phyloP scores from a whole-genome alignment of 1,140 invertebrate genomes.

The Drosophila rufa region DNA sequence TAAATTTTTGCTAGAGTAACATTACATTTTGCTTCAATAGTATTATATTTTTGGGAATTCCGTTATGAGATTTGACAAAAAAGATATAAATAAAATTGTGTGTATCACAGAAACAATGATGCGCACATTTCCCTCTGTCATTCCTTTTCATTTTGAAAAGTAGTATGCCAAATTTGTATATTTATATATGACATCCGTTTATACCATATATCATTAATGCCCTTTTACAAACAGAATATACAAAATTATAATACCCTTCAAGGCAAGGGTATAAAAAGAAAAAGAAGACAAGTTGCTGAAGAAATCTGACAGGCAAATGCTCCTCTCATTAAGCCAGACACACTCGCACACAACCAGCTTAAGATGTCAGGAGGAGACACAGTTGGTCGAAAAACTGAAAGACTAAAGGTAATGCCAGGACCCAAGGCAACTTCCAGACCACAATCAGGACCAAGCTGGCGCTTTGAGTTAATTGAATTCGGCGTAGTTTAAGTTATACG shows the following conservation, averaged over 20 bases:
- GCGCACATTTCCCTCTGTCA: too few relatives aligned
- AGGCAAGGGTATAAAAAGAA: conserved; percentile 6
- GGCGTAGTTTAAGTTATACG: conserved; percentile 70
- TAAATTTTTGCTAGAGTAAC: too few relatives aligned
- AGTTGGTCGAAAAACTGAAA: conserved; percentile 25
- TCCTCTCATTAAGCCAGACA: conserved; percentile 45
- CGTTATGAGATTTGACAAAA: too few relatives aligned
- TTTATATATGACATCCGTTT: too few relatives aligned
- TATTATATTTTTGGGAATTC: too few relatives aligned
- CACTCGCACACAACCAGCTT: conserved; percentile 33
- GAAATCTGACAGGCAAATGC: conserved; percentile 53
- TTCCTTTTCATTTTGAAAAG: too few relatives aligned
- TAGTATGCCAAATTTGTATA: too few relatives aligned
- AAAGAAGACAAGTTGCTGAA: conserved; percentile 8
- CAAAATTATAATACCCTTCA: neutral
- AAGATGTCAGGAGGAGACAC: conserved; percentile 41
- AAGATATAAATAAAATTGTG: too few relatives aligned
- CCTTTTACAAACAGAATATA: too few relatives aligned
- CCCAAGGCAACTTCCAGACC: conserved; percentile 23
- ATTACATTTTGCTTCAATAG: too few relatives aligned
- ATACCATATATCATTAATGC: neutral
- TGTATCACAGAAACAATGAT: too few relatives aligned
- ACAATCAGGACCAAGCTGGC: conserved; percentile 38
- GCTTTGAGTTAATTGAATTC: conserved; percentile 69
- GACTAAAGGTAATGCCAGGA: conserved; percentile 14